Conservation (phyloP, 2,113 vertebrate genomes). For the Prunella fulvescens region DNA sequence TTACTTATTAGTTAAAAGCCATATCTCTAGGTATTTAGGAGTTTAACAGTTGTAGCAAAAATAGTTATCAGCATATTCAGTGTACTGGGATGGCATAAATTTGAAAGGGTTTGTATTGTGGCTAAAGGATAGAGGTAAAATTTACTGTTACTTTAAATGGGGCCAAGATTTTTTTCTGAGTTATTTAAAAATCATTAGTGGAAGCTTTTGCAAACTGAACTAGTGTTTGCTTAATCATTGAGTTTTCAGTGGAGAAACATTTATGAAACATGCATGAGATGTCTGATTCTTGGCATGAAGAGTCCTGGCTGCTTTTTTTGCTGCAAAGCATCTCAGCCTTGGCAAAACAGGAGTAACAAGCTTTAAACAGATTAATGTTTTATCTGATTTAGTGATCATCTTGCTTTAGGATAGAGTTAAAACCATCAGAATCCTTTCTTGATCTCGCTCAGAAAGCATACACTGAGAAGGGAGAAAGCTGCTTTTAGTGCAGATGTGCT, state of each 20-base stretch:
- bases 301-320: slow-evolving; percentile 2
- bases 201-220: background rate
- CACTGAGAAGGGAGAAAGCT: background rate
- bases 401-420: slow-evolving; percentile 48
- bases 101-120: background rate
- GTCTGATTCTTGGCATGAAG: slow-evolving; percentile 33
- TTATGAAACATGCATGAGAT: slow-evolving; percentile 59
- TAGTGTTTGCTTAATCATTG: slow-evolving; percentile 24
- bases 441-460: background rate
- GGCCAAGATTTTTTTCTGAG: background rate
- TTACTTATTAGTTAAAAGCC: background rate
- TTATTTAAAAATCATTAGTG: slow-evolving; percentile 35
- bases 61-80: background rate
- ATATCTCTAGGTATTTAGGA: background rate
- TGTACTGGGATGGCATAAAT: background rate
- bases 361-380: slow-evolving; percentile 65
- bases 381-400: slow-evolving; percentile 54
- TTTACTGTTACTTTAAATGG: background rate
- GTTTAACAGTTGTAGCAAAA: background rate
- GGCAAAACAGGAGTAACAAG: slow-evolving; percentile 38
- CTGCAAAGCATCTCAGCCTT: slow-evolving; percentile 24
- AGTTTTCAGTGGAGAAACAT: slow-evolving; percentile 27
- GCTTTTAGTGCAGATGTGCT: background rate
- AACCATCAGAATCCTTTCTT: slow-evolving; percentile 28
- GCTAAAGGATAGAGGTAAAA: background rate